phyloP scores from a whole-genome alignment of 2,888 invertebrate genomes.

The Pegoplata infirma region DNA sequence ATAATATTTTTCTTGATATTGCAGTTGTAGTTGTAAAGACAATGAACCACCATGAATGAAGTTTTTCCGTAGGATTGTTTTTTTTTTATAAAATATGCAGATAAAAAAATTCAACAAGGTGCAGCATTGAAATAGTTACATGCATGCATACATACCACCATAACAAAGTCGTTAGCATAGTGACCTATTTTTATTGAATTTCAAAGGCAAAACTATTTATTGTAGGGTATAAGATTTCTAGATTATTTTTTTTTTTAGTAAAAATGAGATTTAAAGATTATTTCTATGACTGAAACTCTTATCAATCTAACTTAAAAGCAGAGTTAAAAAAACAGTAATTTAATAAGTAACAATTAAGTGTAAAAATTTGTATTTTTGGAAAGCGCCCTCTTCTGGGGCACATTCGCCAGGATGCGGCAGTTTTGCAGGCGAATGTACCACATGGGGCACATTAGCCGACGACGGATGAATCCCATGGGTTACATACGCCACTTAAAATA shows the following conservation, averaged over 20 bases:
- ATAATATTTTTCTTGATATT: slow-evolving; percentile 10
- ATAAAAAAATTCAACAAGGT: slow-evolving; percentile 54
- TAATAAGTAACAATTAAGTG: neutral
- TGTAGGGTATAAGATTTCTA: neutral
- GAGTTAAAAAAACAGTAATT: no score
- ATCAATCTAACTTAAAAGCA: no score
- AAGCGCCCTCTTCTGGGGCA: no score
- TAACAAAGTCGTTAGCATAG: slow-evolving; percentile 16
- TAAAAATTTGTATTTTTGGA: no score
- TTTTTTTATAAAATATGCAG: slow-evolving; percentile 26
- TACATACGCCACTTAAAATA: no score
- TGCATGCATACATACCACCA: neutral
- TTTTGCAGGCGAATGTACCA: no score
- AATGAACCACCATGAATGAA: slow-evolving; percentile 32
- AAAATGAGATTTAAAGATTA: neutral
- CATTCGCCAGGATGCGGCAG: no score
- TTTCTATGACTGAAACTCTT: no score
- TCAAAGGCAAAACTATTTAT: neutral
- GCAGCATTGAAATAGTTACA: slow-evolving; percentile 45
- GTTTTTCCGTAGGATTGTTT: slow-evolving; percentile 23
- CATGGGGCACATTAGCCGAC: no score
- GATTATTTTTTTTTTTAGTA: neutral
- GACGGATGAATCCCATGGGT: no score
- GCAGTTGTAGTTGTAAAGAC: slow-evolving; percentile 1
- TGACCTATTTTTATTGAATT: slow-evolving; percentile 18